Evolutionary conservation across 2,888 invertebrate genomes (phyloP).

Genomic region (Ligdia adustata): DNA sequence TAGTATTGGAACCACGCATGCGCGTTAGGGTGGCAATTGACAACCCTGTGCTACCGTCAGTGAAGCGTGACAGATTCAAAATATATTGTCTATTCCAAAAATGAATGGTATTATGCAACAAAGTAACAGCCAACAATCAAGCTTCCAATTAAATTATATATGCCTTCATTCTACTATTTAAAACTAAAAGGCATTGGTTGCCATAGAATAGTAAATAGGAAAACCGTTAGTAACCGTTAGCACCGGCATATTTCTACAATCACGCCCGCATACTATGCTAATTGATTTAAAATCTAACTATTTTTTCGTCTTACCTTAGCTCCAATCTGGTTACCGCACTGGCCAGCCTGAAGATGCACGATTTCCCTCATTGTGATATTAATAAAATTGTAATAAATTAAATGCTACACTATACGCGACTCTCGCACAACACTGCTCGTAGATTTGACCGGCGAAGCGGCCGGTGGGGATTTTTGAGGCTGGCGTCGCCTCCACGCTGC

Average conservation of each 20-base stretch:
- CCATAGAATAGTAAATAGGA: too few species aligned
- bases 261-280: constrained; percentile 10
- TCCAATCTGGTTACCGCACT: constrained; percentile 94
- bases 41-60: constrained; percentile 41
- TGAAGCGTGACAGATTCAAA: constrained; percentile 50
- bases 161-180: too few species aligned
- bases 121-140: constrained; percentile 21
- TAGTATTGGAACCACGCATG: constrained; percentile 27
- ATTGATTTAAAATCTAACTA: constrained; percentile 1
- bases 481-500: constrained; percentile 75
- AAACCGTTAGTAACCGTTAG: constrained; percentile 35
- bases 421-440: constrained; percentile 73
- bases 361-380: constrained; percentile 90
- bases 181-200: too few species aligned
- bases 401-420: constrained; percentile 73
- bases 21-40: constrained; percentile 37
- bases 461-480: constrained; percentile 78
- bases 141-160: background rate
- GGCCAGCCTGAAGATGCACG: constrained; percentile 92
- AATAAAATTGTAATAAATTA: constrained; percentile 70
- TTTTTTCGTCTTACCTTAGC: constrained; percentile 66
- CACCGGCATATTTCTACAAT: constrained; percentile 21
- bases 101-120: constrained; percentile 60
- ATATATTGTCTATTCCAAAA: constrained; percentile 46
- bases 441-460: constrained; percentile 64